Evolutionary conservation across 2,113 vertebrate species (phyloP).

Genomic region (Mesitornis unicolor): DNA sequence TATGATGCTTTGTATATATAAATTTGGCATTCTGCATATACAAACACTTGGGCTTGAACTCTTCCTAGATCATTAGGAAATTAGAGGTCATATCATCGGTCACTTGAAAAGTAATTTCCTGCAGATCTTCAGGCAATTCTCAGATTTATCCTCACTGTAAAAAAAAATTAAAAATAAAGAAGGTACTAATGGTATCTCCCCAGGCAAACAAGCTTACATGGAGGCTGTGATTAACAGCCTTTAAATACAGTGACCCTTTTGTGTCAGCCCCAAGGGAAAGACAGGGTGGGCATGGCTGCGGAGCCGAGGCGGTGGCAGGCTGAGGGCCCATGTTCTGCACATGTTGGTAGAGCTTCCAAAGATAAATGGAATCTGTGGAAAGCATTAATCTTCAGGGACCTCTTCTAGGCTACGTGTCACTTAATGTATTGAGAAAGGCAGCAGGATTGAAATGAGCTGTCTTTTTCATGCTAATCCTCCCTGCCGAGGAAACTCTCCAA

Average conservation of each 20-base stretch:
- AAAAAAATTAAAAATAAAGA: too few species aligned
- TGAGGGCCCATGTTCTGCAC: neutral
- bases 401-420: neutral
- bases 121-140: conserved; percentile 33
- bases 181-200: neutral
- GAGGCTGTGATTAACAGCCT: neutral
- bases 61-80: conserved; percentile 64
- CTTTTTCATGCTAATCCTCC: neutral
- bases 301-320: neutral
- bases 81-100: conserved; percentile 38
- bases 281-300: accelerated
- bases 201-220: neutral
- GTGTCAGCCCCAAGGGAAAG: neutral
- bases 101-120: conserved; percentile 61
- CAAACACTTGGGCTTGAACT: conserved; percentile 67
- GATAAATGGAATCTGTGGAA: neutral
- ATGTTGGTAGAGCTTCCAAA: neutral
- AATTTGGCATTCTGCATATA: conserved; percentile 59
- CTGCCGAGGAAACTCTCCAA: accelerated
- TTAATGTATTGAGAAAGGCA: neutral
- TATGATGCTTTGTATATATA: conserved; percentile 66
- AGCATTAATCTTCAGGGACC: neutral
- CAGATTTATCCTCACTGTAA: neutral
- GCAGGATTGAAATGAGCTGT: neutral
- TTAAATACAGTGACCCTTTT: neutral